Conservation (phyloP, 2,113 vertebrate species). For the Etia nguti region DNA sequence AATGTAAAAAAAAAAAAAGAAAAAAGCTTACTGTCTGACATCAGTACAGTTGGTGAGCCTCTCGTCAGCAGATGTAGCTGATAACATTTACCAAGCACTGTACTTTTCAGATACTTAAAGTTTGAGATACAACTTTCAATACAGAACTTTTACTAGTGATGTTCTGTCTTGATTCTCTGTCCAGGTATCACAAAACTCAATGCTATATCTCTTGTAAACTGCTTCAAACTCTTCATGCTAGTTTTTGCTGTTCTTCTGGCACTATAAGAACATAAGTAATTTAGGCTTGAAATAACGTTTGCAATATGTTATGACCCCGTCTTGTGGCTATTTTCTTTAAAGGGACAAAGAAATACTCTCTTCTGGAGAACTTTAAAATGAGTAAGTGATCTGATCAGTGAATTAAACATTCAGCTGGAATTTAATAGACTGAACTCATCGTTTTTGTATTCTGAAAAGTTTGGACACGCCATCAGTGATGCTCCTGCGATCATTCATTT, state of each 20-base stretch:
- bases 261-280: background rate
- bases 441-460: background rate
- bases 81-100: background rate
- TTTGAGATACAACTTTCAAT: background rate
- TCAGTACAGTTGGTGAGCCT: background rate
- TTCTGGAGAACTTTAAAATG: background rate
- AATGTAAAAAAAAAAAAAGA: background rate
- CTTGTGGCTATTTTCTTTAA: background rate
- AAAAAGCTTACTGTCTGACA: background rate
- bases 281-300: background rate
- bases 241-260: background rate
- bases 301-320: background rate
- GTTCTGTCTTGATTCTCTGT: background rate
- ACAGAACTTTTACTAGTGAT: background rate
- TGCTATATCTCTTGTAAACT: background rate
- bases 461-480: background rate
- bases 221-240: background rate
- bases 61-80: background rate
- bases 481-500: background rate
- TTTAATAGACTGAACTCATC: background rate
- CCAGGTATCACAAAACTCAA: accelerated
- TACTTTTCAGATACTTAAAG: background rate
- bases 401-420: background rate
- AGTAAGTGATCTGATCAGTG: background rate
- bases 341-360: background rate